Evolutionary conservation across 1,140 invertebrate species (phyloP).

Genomic region (Colletes latitarsis): DNA sequence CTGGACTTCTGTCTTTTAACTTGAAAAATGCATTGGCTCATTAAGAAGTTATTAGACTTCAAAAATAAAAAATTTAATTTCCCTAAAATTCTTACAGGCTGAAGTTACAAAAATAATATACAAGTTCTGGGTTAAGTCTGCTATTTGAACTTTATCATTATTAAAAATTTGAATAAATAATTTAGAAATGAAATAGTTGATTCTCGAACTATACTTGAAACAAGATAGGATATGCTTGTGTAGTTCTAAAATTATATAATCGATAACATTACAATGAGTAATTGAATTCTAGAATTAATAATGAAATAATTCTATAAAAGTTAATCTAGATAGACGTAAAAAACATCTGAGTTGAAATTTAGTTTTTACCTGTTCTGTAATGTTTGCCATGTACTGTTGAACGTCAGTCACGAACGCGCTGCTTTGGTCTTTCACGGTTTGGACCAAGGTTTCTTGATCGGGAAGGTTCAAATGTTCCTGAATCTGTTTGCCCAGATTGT

Average conservation of each 20-base stretch:
- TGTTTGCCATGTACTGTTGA: slow-evolving; percentile 60
- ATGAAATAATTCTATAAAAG: no score
- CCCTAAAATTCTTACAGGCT: no score
- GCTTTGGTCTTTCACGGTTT: slow-evolving; percentile 69
- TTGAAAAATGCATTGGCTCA: slow-evolving; percentile 21
- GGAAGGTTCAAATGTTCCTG: slow-evolving; percentile 66
- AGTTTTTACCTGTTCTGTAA: slow-evolving; percentile 67
- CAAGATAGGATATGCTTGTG: not conserved
- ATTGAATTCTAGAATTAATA: no score
- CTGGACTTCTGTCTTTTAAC: slow-evolving; percentile 70
- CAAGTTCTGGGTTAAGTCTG: no score
- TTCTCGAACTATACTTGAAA: no score
- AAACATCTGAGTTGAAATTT: not conserved
- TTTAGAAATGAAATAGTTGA: no score
- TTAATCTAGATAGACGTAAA: no score
- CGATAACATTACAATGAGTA: no score
- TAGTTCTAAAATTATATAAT: not conserved
- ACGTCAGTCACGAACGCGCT: slow-evolving; percentile 64
- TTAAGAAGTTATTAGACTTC: not conserved
- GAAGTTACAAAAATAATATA: no score
- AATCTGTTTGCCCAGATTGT: slow-evolving; percentile 59
- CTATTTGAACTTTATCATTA: no score
- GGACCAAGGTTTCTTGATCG: slow-evolving; percentile 64
- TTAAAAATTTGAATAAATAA: no score
- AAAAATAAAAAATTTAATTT: no score